Conservation (phyloP, 2,888 invertebrate genomes). For the Ichneumon xanthorius region DNA sequence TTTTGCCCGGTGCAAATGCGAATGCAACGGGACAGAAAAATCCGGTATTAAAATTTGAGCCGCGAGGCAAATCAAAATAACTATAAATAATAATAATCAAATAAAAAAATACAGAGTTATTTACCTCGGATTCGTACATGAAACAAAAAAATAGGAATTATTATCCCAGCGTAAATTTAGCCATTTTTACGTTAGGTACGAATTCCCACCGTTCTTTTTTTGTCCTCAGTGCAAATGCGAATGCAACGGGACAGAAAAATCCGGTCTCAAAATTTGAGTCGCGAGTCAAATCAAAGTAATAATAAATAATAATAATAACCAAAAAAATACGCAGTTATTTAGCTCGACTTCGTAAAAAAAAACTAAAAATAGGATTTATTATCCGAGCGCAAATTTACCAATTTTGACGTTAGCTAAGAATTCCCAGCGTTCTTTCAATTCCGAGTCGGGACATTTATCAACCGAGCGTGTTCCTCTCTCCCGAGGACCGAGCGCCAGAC, state of each 20-base stretch:
- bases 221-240: neutral
- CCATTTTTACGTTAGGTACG: conserved; percentile 27
- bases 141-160: neutral
- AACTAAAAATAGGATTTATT: conserved; percentile 3
- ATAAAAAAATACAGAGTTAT: no score
- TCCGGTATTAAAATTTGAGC: neutral
- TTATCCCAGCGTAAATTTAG: conserved; percentile 19
- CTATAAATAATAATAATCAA: no score
- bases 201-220: conserved; percentile 38
- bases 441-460: conserved; percentile 62
- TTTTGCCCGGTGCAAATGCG: neutral
- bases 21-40: neutral
- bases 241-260: neutral
- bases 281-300: no score
- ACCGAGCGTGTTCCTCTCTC: conserved; percentile 34
- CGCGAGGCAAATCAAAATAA: no score
- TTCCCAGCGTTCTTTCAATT: conserved; percentile 48
- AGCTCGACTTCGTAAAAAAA: neutral
- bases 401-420: conserved; percentile 31
- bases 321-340: no score
- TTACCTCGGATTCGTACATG: no score
- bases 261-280: no score
- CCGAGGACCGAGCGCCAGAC: conserved; percentile 6
- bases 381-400: conserved; percentile 24
- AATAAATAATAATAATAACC: no score